Evolutionary conservation across 2,888 invertebrate genomes (phyloP).

Genomic region (Lochmaea crataegi): DNA sequence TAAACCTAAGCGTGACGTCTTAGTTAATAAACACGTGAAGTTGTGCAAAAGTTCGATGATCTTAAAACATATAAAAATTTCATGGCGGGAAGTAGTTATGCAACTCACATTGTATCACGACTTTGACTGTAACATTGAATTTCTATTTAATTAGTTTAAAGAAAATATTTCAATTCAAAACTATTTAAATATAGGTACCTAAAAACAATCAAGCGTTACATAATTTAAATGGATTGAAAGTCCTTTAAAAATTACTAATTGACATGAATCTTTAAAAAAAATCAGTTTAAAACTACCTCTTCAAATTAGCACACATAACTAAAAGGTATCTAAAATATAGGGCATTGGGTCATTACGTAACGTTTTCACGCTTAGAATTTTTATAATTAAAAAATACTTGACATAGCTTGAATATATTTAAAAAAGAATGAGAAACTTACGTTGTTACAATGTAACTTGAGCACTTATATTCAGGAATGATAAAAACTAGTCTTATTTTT

Average conservation of each 20-base stretch:
- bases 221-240: background rate
- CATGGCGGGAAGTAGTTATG: background rate
- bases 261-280: background rate
- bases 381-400: background rate
- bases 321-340: background rate
- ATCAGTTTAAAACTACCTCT: background rate
- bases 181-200: background rate
- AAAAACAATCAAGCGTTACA: background rate
- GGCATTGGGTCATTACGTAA: background rate
- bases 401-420: background rate
- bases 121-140: constrained; percentile 6
- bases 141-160: background rate
- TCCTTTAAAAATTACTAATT: background rate
- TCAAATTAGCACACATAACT: background rate
- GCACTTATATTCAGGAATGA: background rate
- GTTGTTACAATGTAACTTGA: background rate
- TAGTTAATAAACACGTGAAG: background rate
- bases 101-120: background rate
- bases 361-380: background rate
- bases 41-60: constrained; percentile 3
- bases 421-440: background rate
- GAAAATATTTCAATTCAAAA: background rate
- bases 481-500: background rate
- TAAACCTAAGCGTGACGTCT: background rate
- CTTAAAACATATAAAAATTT: background rate